Conservation (phyloP, 1,140 invertebrate species). For the Probaryconus sp. region DNA sequence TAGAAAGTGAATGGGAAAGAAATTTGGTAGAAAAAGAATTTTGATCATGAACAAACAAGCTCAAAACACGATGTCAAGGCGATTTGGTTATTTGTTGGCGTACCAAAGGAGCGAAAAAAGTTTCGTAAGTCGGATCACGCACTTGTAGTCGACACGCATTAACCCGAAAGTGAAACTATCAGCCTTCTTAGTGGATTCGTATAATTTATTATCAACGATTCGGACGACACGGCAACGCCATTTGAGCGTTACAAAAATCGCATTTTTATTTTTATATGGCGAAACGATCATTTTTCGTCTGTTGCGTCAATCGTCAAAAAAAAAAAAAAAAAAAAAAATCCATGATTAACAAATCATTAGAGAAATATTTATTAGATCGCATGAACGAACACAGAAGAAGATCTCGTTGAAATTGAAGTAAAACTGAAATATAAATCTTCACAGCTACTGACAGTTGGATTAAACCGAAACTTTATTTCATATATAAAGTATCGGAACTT, state of each 20-base stretch:
- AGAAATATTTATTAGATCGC: no score
- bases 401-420: no score
- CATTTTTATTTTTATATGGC: neutral
- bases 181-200: constrained; percentile 16
- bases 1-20: constrained; percentile 33
- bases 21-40: constrained; percentile 45
- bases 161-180: constrained; percentile 59
- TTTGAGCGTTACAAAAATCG: constrained; percentile 1
- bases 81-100: constrained; percentile 23
- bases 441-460: no score
- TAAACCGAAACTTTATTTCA: no score
- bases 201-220: constrained; percentile 33
- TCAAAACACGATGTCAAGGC: constrained; percentile 27
- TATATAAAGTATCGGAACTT: no score
- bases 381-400: no score
- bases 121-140: constrained; percentile 58
- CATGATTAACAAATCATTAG: no score
- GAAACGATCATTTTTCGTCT: no score
- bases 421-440: no score
- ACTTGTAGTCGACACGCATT: constrained; percentile 51
- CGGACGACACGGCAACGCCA: constrained; percentile 5
- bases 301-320: no score
- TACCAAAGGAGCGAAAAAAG: constrained; percentile 27
- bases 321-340: no score
- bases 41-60: constrained; percentile 38